Conservation (phyloP, 2,113 vertebrate genomes). For the Motacilla tschutschensis region DNA sequence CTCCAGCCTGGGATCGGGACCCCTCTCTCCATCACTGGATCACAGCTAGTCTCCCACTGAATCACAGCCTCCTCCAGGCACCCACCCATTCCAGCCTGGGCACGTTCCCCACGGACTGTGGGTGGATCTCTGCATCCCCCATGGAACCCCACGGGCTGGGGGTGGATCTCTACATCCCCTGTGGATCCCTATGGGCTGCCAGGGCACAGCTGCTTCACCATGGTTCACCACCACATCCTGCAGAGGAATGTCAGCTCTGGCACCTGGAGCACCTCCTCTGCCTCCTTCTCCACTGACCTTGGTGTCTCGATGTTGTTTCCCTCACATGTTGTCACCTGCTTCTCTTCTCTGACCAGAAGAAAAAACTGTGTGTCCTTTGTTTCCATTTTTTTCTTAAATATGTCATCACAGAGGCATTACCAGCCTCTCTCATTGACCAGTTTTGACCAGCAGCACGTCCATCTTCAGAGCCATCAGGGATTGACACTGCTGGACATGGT, state of each 20-base stretch:
- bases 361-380: background rate
- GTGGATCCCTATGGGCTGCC: background rate
- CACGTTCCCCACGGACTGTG: fast-evolving
- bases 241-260: fast-evolving
- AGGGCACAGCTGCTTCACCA: background rate
- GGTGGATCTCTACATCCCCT: background rate
- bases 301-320: background rate
- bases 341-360: background rate
- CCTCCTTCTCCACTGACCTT: background rate
- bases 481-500: background rate
- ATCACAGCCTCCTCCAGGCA: background rate
- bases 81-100: fast-evolving
- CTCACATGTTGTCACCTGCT: background rate
- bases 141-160: background rate
- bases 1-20: background rate
- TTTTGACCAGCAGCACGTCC: background rate
- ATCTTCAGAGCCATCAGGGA: background rate
- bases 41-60: background rate
- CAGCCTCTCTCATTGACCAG: background rate
- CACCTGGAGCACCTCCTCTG: fast-evolving
- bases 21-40: background rate
- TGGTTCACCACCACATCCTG: fast-evolving
- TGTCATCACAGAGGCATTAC: background rate
- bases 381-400: background rate
- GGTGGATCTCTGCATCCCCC: background rate